Percentiles rank a stretch among this genome's conserved stretches.
Evolutionary conservation across 2,888 invertebrate species (phyloP).

Genomic region (Blastobasis adustella): DNA sequence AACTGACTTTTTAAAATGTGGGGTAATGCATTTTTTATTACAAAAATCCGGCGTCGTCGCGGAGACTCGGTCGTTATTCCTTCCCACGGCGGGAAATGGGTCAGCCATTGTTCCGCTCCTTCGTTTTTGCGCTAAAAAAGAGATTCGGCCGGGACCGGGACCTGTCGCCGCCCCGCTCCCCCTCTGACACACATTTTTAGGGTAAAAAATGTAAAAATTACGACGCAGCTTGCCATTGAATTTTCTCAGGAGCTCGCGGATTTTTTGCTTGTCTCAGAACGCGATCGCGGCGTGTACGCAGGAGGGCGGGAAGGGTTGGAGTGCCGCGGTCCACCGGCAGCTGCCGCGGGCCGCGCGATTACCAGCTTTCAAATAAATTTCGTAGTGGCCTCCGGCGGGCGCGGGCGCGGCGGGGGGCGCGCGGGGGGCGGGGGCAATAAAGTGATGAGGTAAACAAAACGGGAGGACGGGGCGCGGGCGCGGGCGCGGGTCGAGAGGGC

Average conservation of each 20-base stretch:
- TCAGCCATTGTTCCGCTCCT: constrained; percentile 65
- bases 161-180: constrained; percentile 41
- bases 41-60: constrained; percentile 42
- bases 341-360: constrained; percentile 38
- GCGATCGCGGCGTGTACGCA: constrained; percentile 54
- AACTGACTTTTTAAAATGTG: constrained; percentile 60
- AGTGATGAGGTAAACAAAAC: constrained; percentile 66
- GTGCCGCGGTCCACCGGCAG: constrained; percentile 25
- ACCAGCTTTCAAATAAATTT: constrained; percentile 44
- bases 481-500: constrained; percentile 19
- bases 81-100: constrained; percentile 75
- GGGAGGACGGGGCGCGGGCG: constrained; percentile 16
- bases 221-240: constrained; percentile 62
- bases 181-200: constrained; percentile 69
- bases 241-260: constrained; percentile 56
- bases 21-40: constrained; percentile 73
- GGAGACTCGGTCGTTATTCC: constrained; percentile 66
- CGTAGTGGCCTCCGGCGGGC: constrained; percentile 18
- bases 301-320: constrained; percentile 38
- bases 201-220: constrained; percentile 65
- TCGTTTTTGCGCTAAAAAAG: constrained; percentile 68
- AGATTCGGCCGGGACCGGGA: constrained; percentile 54
- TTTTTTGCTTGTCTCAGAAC: constrained; percentile 47
- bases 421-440: constrained; percentile 38
- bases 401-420: constrained; percentile 12